phyloP scores from a whole-genome alignment of 2,113 vertebrate genomes.

The Stercorarius parasiticus region DNA sequence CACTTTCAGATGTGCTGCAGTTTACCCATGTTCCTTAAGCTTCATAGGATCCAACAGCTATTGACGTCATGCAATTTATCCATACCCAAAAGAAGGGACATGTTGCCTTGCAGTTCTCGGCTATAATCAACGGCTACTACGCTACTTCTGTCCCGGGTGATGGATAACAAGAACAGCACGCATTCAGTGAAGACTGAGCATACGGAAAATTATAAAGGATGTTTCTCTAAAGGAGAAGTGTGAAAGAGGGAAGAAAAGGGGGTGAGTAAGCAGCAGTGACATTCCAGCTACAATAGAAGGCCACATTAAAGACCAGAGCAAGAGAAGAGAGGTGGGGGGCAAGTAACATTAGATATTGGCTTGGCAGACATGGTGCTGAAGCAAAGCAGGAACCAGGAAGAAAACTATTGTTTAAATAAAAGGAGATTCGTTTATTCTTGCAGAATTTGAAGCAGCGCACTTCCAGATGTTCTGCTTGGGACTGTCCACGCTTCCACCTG shows the following conservation, averaged over 20 bases:
- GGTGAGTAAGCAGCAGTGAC: background rate
- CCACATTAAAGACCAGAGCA: background rate
- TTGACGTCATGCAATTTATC: background rate
- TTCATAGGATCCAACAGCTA: background rate
- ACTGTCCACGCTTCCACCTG: background rate
- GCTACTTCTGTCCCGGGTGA: background rate
- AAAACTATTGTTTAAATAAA: background rate
- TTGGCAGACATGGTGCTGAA: background rate
- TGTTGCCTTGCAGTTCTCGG: background rate
- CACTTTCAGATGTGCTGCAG: background rate
- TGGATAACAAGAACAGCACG: background rate
- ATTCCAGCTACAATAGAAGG: background rate
- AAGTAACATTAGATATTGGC: background rate
- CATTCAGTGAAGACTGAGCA: background rate
- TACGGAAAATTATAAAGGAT: background rate
- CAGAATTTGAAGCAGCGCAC: background rate
- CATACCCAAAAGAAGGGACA: background rate
- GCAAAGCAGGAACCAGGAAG: background rate
- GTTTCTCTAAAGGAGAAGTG: background rate
- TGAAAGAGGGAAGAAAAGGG: background rate
- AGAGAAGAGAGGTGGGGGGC: accelerated
- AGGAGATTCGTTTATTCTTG: background rate
- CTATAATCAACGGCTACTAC: background rate
- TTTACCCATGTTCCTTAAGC: background rate
- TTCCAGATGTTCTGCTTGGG: background rate